A percentile compares a stretch with the other conserved stretches of the same genome.
phyloP scores from a whole-genome alignment of 1,140 invertebrate genomes.

The Aphidius gifuensis region DNA sequence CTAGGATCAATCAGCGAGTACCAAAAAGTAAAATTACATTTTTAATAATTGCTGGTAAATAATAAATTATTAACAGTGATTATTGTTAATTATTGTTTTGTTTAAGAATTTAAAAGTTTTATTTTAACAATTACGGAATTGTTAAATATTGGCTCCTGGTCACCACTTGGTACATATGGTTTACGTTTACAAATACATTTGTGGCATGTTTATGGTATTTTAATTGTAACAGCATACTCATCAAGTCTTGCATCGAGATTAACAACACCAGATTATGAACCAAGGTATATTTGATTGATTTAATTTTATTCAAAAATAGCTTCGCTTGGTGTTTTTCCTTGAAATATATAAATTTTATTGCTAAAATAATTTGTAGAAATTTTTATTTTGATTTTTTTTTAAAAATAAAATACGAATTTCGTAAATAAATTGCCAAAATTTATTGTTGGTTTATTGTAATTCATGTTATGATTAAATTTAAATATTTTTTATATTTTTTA shows the following conservation, averaged over 20 bases:
- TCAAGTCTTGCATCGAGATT: slow-evolving; percentile 45
- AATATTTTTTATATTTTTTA: slow-evolving; percentile 16
- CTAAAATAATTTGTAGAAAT: too few relatives aligned
- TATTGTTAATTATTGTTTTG: background rate
- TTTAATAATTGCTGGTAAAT: too few relatives aligned
- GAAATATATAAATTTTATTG: too few relatives aligned
- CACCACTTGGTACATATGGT: slow-evolving; percentile 28
- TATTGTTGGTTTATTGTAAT: too few relatives aligned
- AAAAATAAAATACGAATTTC: background rate
- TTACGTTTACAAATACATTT: slow-evolving; percentile 38
- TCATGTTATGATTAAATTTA: too few relatives aligned
- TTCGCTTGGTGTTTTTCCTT: too few relatives aligned
- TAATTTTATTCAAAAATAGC: background rate
- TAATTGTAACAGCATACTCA: slow-evolving; percentile 43
- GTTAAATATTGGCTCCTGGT: slow-evolving; percentile 35
- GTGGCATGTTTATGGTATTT: slow-evolving; percentile 41
- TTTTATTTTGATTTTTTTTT: background rate
- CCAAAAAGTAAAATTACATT: slow-evolving; percentile 34
- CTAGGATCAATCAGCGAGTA: slow-evolving; percentile 34
- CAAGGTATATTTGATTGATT: slow-evolving; percentile 30
- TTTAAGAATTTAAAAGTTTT: slow-evolving; percentile 37
- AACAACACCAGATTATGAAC: slow-evolving; percentile 39
- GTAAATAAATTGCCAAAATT: too few relatives aligned
- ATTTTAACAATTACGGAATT: slow-evolving; percentile 37
- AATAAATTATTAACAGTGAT: background rate